Base-by-base conservation (phyloP, 2,797 vertebrate species). In the Helarctos malayanus region DNA sequence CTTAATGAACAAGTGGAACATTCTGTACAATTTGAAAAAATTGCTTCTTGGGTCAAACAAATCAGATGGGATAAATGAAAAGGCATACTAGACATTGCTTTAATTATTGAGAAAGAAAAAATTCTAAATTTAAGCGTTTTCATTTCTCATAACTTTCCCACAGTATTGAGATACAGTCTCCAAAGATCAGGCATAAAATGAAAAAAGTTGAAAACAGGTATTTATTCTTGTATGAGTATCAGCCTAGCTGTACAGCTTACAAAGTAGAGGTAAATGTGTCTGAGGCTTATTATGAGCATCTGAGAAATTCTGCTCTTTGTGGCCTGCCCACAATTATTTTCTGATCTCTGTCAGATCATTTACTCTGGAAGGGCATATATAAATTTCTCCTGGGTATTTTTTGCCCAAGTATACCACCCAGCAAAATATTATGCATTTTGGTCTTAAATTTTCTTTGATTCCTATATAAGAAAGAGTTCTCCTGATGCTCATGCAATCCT, bases 21-120 rank as follows among this genome's bases (percentile, higher is more conserved):
- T 95, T 93, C 96, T 91, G 61, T 80, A 79, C 25, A 71, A 89
- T 41, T 61, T 92, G 61, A 95, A 95, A 63, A 93, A 89, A 80
- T 96, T 93, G 35, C 49, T 92, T 89, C 54, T 96, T 52, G 8
- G 27, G 52, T 94, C n/a, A 95, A 68, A 76, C 32, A 89, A 95
- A 59, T 95, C 63, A 89, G 87, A 84, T 63, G 75, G 38, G 25
- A 92, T 89, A 97, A 93, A 93, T 75, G 52, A 93, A 87, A 87
- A 83, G 45, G 4, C 16, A 86, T n/a, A 68, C 15, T 52, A 92
- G 7, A 71, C 41, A 54, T 27, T 41, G 47, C 57, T 93, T 78
- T 83, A 80, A 47, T 35, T 91, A 91, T 23, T 63, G 41, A 79
- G 68, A 91, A 61, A 78, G 80, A 23, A 75, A 49, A 71, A 63